A percentile compares a stretch with the other conserved stretches of the same genome.
phyloP scores from a whole-genome alignment of 1,140 invertebrate species.

The Lasioglossum albipes region DNA sequence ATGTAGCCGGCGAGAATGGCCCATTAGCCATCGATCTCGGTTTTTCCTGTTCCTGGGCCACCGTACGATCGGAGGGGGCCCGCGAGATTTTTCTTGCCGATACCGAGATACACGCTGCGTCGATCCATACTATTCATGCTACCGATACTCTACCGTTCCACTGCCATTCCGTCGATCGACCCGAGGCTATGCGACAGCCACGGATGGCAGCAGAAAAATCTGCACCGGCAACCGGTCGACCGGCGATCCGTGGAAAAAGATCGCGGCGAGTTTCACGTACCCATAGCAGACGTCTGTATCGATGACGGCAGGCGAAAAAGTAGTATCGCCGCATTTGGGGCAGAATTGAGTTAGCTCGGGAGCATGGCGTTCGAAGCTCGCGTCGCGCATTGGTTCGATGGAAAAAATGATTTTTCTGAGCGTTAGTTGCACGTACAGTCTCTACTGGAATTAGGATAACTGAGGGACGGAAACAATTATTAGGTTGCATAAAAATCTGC shows the following conservation, averaged over 20 bases:
- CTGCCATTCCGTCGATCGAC: neutral
- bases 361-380: constrained; percentile 7
- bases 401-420: no score
- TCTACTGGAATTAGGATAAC: no score
- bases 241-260: constrained; percentile 50
- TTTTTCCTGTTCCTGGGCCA: neutral
- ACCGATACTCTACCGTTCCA: no score
- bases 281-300: constrained; percentile 58
- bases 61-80: no score
- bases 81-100: constrained; percentile 40
- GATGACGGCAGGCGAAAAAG: constrained; percentile 54
- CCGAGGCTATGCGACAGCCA: neutral
- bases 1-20: neutral
- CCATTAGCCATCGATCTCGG: neutral
- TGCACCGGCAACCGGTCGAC: constrained; percentile 59
- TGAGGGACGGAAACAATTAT: no score
- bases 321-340: constrained; percentile 58
- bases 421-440: no score
- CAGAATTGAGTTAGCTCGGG: constrained; percentile 67
- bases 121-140: no score
- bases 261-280: constrained; percentile 45
- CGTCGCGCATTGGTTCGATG: no score
- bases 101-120: neutral
- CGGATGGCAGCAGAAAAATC: constrained; percentile 26
- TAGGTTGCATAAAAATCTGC: no score